Base-by-base conservation (phyloP, 2,113 vertebrate species). In the Lophura nycthemera region DNA sequence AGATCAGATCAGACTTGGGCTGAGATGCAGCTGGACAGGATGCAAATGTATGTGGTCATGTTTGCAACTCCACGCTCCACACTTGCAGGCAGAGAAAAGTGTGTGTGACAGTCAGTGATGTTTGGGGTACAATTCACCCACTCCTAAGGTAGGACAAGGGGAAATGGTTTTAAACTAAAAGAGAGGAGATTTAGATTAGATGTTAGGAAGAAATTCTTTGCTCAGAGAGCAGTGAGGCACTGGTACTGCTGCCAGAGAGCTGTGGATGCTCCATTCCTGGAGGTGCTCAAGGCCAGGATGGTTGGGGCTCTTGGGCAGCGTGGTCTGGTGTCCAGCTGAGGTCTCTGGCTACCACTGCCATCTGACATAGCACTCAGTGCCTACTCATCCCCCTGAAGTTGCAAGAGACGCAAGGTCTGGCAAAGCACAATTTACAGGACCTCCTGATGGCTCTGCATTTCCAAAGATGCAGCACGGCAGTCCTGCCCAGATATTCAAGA, bases 371-470 rank as follows among this genome's bases (percentile, higher is more conserved):
- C 29, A 43, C 22, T 50, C 3, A 17, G 21, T n/a, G 56, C 18
- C 45, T 32, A 32, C 32, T 64, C 4, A 14, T 71, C 63, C 45
- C 38, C 65, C 60, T 74, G 47, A 77, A 71, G 22, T 2, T 60
- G 21, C 13, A 12, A 0, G 32, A 90, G 43, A 52, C 11, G 11
- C 56, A 85, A 48, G 76, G 45, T 18, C 34, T 78, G 86, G 73
- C 74, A 90, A 64, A 4, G 12, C 45, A 66, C 0, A 0, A 4
- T 45, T 48, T 90, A 90, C 69, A 86, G 89, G 24, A 0, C 0
- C 38, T 87, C 15, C 56, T 54, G 85, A 16, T 71, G 61, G 61
- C 48, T 8, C 76, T 0, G 0, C 13, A 5, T 72, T 88, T 79
- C 63, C 79, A 63, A 69, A 72, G 70, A 48, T 81, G 64, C 65